Conservation (phyloP, 2,888 invertebrate genomes). For the Lampropteryx suffumata region DNA sequence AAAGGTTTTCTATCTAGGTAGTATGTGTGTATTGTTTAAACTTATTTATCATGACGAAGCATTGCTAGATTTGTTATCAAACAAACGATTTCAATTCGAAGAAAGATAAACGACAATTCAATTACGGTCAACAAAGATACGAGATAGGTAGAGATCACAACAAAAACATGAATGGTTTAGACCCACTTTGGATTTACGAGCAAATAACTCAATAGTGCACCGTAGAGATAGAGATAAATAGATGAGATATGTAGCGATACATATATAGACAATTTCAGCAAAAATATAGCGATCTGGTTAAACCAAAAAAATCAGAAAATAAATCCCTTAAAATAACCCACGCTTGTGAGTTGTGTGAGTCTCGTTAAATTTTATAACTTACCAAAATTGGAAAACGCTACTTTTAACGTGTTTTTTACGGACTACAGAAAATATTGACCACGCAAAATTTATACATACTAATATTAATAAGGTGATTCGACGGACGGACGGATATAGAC, state of each 20-base stretch:
- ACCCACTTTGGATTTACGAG: too few species aligned
- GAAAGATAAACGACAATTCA: slow-evolving; percentile 26
- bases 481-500: too few species aligned
- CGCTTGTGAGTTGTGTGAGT: slow-evolving; percentile 1
- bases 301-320: slow-evolving; percentile 1
- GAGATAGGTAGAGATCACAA: slow-evolving; percentile 1
- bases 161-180: too few species aligned
- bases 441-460: too few species aligned
- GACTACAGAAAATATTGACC: neutral
- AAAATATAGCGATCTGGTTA: slow-evolving; percentile 5
- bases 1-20: too few species aligned
- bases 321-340: slow-evolving; percentile 9
- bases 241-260: too few species aligned
- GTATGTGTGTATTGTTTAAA: too few species aligned
- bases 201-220: too few species aligned
- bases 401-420: neutral
- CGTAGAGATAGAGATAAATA: too few species aligned
- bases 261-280: neutral
- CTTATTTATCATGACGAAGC: too few species aligned
- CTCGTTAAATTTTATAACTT: slow-evolving; percentile 20
- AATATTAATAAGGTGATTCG: too few species aligned
- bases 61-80: slow-evolving; percentile 22
- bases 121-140: slow-evolving; percentile 27
- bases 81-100: slow-evolving; percentile 24
- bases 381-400: slow-evolving; percentile 14